These are phyloP conservation scores for Mallotus villosus DNA, from an alignment of 2,797 vertebrate genomes.

Conservation along the genomic window DNA sequence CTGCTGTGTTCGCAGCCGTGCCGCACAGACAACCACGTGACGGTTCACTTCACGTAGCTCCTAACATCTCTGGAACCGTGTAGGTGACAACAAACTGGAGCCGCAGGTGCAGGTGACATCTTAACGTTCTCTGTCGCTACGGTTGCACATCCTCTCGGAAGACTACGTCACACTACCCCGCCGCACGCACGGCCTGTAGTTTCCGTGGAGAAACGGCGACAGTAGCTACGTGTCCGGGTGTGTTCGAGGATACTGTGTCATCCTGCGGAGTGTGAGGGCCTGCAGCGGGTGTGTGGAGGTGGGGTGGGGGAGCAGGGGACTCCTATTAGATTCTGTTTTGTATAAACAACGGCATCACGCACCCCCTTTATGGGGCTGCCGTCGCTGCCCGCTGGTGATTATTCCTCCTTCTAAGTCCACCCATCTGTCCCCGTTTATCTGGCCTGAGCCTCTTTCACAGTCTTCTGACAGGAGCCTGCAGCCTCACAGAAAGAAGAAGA, in stretches of 20 bases:
- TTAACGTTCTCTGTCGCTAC: no score
- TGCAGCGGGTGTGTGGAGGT: conserved; percentile 31
- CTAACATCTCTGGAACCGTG: no score
- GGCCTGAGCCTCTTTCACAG: conserved; percentile 73
- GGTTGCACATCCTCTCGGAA: neutral
- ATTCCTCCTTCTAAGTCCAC: conserved; percentile 84
- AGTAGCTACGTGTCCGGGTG: neutral
- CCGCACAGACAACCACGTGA: no score
- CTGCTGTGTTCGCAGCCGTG: no score
- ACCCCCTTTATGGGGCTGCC: conserved; percentile 52
- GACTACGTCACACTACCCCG: neutral
- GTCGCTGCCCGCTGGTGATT: conserved; percentile 80
- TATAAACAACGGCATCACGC: conserved; percentile 61
- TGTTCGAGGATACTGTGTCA: neutral
- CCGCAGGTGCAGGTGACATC: no score
- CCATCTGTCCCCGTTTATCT: conserved; percentile 91
- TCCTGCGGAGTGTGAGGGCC: conserved; percentile 25
- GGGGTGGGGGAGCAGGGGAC: conserved; percentile 64
- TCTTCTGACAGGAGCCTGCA: conserved; percentile 70
- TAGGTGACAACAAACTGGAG: no score
- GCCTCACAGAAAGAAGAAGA: neutral
- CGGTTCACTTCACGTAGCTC: no score
- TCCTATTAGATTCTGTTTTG: conserved; percentile 76
- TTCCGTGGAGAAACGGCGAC: neutral
- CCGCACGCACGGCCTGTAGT: neutral